These are phyloP conservation scores for Pterostichus niger DNA, from an alignment of 2,888 invertebrate genomes.

Conservation along the genomic window DNA sequence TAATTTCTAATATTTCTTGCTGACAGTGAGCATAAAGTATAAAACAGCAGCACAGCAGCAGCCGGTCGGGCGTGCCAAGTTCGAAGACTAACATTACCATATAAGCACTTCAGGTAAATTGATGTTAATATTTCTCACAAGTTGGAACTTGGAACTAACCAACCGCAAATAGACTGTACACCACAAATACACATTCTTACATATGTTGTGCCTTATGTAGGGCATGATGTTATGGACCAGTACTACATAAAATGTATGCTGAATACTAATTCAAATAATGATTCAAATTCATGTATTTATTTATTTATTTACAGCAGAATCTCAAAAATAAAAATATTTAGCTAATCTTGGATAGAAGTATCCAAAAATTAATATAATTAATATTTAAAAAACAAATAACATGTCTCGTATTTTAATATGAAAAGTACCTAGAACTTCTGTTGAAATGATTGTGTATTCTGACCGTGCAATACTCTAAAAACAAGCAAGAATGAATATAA, in stretches of 20 bases:
- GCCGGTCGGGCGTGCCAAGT: constrained; percentile 1
- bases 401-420: too few species aligned
- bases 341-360: too few species aligned
- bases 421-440: too few species aligned
- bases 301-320: too few species aligned
- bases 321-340: too few species aligned
- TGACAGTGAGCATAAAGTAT: constrained; percentile 52
- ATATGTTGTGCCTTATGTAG: constrained; percentile 21
- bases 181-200: constrained; percentile 23
- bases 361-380: too few species aligned
- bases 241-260: background rate
- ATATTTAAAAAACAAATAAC: too few species aligned
- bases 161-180: constrained; percentile 49
- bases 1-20: constrained; percentile 59
- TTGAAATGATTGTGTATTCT: too few species aligned
- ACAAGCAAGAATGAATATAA: too few species aligned
- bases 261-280: too few species aligned
- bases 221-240: constrained; percentile 13
- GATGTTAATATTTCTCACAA: constrained; percentile 63
- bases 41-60: constrained; percentile 34
- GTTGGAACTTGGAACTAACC: constrained; percentile 16
- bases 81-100: constrained; percentile 60
- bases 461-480: too few species aligned
- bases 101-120: constrained; percentile 60
- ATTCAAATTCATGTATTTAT: too few species aligned